A percentile compares a stretch with the other conserved stretches of the same genome.
These are phyloP conservation scores for Euthynnus affinis DNA, from an alignment of 2,797 vertebrate genomes.

Conservation along the genomic window DNA sequence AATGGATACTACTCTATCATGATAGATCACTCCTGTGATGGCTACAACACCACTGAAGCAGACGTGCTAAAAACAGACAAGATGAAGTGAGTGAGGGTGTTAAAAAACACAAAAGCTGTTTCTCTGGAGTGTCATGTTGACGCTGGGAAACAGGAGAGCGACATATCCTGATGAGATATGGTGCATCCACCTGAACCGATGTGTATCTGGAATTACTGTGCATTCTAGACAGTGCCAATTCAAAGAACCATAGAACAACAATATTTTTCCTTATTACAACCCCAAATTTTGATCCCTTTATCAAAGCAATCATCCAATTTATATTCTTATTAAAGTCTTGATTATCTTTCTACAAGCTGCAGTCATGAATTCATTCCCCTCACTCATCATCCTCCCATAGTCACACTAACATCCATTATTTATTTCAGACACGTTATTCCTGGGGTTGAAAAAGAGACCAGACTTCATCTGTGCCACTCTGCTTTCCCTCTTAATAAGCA, in stretches of 20 bases:
- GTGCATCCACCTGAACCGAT: too few species aligned
- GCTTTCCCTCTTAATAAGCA: slow-evolving; percentile 76
- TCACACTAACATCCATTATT: slow-evolving; percentile 42
- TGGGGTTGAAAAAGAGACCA: slow-evolving; percentile 53
- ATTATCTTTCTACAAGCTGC: not conserved
- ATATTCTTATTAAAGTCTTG: slow-evolving; percentile 3
- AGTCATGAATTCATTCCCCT: slow-evolving; percentile 4
- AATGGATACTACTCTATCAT: too few species aligned
- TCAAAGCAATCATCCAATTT: not conserved
- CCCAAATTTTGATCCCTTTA: not conserved
- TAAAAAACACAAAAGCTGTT: not conserved
- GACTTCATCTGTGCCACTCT: slow-evolving; percentile 53
- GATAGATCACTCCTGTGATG: not conserved
- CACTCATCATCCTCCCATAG: slow-evolving; percentile 13
- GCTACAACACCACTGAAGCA: not conserved
- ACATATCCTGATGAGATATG: too few species aligned
- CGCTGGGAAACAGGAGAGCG: not conserved
- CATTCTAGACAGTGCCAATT: too few species aligned
- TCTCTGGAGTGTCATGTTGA: not conserved
- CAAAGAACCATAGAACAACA: not conserved
- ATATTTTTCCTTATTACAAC: not conserved
- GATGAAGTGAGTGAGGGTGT: not conserved
- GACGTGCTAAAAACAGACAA: slow-evolving; percentile 3
- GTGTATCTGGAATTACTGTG: too few species aligned
- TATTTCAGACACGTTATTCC: slow-evolving; percentile 51